Percentiles rank a stretch among this genome's conserved stretches.
Evolutionary conservation across 2,113 vertebrate species (phyloP).

Genomic region (Hemiprocne comata): DNA sequence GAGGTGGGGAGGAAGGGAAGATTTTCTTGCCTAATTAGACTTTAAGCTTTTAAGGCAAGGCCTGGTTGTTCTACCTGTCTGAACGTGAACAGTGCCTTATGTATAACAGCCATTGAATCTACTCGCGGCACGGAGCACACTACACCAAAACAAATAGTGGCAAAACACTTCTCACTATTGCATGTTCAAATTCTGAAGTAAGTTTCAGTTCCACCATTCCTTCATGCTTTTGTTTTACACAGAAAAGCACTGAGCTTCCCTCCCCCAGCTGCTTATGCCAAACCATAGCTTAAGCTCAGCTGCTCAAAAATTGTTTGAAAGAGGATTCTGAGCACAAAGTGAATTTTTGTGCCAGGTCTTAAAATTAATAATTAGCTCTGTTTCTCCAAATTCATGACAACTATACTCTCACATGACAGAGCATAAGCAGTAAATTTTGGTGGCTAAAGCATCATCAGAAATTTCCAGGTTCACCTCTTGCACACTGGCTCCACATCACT

Average conservation of each 20-base stretch:
- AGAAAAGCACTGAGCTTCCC: slow-evolving; percentile 6
- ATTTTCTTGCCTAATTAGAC: background rate
- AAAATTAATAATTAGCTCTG: background rate
- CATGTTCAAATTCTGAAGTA: background rate
- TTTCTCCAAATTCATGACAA: background rate
- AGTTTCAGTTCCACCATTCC: slow-evolving; percentile 35
- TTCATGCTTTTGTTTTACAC: slow-evolving; percentile 3
- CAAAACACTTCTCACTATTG: background rate
- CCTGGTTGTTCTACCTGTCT: background rate
- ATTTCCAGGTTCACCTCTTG: background rate
- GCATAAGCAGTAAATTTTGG: background rate
- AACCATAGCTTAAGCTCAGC: background rate
- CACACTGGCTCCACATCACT: background rate
- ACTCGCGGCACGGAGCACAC: background rate
- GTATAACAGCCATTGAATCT: background rate
- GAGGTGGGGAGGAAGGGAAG: background rate
- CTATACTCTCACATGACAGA: background rate
- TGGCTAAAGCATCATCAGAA: background rate
- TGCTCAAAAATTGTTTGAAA: background rate
- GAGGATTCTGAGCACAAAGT: background rate
- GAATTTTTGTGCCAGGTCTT: background rate
- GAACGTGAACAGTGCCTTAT: background rate
- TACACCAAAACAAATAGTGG: background rate
- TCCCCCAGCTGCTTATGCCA: background rate
- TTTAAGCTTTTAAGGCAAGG: background rate